These are phyloP conservation scores for Dipodomys merriami DNA, from an alignment of 2,113 vertebrate species.

Conservation along the genomic window DNA sequence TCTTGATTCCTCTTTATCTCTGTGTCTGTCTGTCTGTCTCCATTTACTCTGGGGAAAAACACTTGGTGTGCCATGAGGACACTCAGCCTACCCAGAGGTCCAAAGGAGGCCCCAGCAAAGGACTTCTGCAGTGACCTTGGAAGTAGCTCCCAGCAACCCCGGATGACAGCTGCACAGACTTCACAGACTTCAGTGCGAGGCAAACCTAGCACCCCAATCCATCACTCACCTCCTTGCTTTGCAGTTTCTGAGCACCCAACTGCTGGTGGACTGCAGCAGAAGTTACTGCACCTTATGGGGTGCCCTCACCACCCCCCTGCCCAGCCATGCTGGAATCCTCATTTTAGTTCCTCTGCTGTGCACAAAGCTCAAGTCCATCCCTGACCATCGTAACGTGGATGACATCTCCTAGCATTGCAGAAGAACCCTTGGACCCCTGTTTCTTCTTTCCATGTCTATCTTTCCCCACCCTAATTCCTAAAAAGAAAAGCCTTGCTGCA, in stretches of 20 bases:
- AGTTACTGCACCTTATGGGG: not conserved
- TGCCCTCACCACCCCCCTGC: too few species aligned
- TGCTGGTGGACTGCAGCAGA: not conserved
- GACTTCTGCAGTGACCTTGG: not conserved
- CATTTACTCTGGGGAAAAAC: not conserved
- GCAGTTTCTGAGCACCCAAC: not conserved
- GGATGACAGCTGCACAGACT: not conserved
- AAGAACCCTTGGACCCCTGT: not conserved
- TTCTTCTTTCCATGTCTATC: not conserved
- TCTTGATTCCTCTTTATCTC: not conserved
- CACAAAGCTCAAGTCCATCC: not conserved
- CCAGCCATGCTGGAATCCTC: accelerated
- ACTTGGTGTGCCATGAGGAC: not conserved
- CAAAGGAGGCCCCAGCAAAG: not conserved
- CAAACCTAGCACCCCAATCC: not conserved
- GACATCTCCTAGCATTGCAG: not conserved
- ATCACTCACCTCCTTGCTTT: not conserved
- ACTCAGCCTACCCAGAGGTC: not conserved
- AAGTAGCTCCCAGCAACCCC: not conserved
- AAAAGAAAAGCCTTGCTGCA: not conserved
- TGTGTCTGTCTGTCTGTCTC: not conserved
- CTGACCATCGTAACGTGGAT: not conserved
- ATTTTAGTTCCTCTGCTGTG: not conserved
- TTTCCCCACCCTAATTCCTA: not conserved
- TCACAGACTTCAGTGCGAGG: not conserved